phyloP scores from a whole-genome alignment of 2,113 vertebrate genomes.

The Pao palembangensis region DNA sequence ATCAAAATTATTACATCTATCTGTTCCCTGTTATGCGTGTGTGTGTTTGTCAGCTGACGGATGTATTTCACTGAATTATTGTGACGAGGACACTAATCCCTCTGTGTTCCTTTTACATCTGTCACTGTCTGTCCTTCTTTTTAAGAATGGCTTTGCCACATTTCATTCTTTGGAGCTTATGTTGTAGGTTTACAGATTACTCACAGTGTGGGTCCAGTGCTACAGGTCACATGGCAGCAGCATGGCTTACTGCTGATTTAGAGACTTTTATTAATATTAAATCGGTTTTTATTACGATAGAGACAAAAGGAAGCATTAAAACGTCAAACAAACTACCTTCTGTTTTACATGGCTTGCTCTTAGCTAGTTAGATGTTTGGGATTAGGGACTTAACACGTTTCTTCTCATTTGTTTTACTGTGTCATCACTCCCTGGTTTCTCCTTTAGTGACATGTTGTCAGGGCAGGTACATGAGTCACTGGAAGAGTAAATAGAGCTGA shows the following conservation, averaged over 20 bases:
- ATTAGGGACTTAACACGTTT: neutral
- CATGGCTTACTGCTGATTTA: neutral
- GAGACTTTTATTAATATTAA: neutral
- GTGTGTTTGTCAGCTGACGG: conserved; percentile 19
- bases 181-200: neutral
- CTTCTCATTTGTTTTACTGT: conserved; percentile 16
- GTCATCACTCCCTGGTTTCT: conserved; percentile 3
- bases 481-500: conserved; percentile 28
- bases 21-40: conserved; percentile 1
- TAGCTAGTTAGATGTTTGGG: too few relatives aligned
- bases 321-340: too few relatives aligned
- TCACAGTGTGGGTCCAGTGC: neutral
- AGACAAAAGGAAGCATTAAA: too few relatives aligned
- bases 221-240: neutral
- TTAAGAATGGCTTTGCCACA: conserved; percentile 14
- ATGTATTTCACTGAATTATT: conserved; percentile 32
- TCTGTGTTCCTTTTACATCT: conserved; percentile 42
- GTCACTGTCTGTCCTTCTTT: conserved; percentile 23
- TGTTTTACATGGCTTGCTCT: too few relatives aligned
- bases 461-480: conserved; percentile 40
- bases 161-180: neutral
- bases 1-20: neutral
- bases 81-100: conserved; percentile 42
- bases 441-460: conserved; percentile 22
- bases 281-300: neutral